phyloP scores from a whole-genome alignment of 2,113 vertebrate species.

The Alexandromys fortis region DNA sequence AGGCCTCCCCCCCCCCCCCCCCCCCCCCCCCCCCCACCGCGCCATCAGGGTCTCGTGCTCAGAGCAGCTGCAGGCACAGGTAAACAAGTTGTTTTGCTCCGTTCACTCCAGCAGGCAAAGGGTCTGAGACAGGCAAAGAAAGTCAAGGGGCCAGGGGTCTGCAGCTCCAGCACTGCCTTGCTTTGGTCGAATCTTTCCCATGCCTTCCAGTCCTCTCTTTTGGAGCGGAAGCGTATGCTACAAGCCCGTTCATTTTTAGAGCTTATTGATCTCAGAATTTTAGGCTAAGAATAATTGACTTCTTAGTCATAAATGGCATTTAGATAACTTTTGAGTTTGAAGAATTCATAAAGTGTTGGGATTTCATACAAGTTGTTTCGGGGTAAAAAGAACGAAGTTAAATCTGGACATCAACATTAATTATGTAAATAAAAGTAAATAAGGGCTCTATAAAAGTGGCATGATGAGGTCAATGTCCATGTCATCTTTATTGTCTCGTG shows the following conservation, averaged over 20 bases:
- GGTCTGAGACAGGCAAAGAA: too few species aligned
- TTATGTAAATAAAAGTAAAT: slow-evolving; percentile 37
- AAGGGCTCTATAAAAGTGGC: slow-evolving; percentile 34
- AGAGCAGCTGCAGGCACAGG: too few species aligned
- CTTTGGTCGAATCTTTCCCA: neutral
- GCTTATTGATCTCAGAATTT: slow-evolving; percentile 27
- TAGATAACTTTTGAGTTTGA: slow-evolving; percentile 2
- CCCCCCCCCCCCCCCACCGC: too few species aligned
- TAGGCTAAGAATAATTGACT: slow-evolving; percentile 2
- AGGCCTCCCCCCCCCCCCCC: neutral
- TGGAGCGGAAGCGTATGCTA: neutral
- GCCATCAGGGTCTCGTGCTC: too few species aligned
- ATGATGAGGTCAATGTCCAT: neutral
- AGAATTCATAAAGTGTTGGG: slow-evolving; percentile 25
- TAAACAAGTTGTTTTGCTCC: too few species aligned
- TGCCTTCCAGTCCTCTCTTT: neutral
- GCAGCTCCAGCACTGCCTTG: neutral
- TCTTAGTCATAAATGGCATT: slow-evolving; percentile 1
- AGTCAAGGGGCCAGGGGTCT: too few species aligned
- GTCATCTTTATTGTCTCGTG: neutral
- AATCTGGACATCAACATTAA: slow-evolving; percentile 45
- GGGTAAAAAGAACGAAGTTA: slow-evolving; percentile 20
- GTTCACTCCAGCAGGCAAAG: too few species aligned
- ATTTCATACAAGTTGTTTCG: neutral
- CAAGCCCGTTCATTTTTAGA: neutral